Evolutionary conservation across 2,797 vertebrate species (phyloP).

Genomic region (Phyllotis vaccarum): DNA sequence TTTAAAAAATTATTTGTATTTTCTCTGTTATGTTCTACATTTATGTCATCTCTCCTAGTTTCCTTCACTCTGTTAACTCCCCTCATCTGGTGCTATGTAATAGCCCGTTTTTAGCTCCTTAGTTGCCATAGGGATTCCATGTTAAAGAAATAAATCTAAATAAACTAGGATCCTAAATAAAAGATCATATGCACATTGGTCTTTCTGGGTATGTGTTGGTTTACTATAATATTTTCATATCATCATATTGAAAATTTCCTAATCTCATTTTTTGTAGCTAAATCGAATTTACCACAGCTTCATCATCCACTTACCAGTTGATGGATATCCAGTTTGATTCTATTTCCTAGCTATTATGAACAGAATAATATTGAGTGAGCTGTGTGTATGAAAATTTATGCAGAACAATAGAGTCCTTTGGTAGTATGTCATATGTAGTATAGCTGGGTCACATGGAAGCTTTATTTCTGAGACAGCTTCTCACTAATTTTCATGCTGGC

Average conservation of each 20-base stretch:
- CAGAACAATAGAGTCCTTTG: not conserved
- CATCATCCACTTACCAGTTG: not conserved
- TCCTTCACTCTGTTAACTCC: not conserved
- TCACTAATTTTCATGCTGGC: too few relatives aligned
- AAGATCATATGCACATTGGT: not conserved
- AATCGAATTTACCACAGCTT: not conserved
- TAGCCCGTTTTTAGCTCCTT: not conserved
- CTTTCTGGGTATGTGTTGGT: not conserved
- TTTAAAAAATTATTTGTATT: not conserved
- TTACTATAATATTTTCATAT: not conserved
- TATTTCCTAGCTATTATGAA: not conserved
- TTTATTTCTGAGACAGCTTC: not conserved
- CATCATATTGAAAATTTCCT: not conserved
- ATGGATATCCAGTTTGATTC: not conserved
- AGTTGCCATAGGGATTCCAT: not conserved
- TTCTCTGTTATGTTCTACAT: not conserved
- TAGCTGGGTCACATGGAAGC: not conserved
- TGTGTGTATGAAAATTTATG: not conserved
- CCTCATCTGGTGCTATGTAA: not conserved
- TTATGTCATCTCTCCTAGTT: not conserved
- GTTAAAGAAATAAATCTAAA: not conserved
- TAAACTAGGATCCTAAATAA: not conserved
- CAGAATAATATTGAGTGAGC: not conserved
- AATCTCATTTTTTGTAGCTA: not conserved
- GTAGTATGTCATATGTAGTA: not conserved